Percentiles rank a stretch among this genome's conserved stretches.
Evolutionary conservation across 1,140 invertebrate species (phyloP).

Genomic region (Penaeus japonicus): DNA sequence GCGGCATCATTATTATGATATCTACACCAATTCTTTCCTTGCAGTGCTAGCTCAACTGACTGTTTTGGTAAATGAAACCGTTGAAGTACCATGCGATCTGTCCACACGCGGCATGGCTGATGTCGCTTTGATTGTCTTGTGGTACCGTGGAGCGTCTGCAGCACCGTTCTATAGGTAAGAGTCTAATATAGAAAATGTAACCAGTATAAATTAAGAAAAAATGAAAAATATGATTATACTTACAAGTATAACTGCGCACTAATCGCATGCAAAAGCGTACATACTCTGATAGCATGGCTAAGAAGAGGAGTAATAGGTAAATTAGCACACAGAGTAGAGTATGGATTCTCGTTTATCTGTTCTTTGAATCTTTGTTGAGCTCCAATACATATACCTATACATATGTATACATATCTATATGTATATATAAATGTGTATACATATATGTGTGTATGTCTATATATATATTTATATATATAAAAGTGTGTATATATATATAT

Average conservation of each 20-base stretch:
- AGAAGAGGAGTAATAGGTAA: too few relatives aligned
- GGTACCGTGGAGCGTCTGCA: conserved; percentile 39
- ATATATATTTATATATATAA: not conserved
- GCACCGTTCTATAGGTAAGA: conserved; percentile 48
- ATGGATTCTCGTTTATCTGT: too few relatives aligned
- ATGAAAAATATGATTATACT: too few relatives aligned
- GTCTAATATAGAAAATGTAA: not conserved
- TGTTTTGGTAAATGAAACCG: conserved; percentile 38
- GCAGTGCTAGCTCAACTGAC: conserved; percentile 44
- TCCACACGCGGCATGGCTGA: conserved; percentile 33
- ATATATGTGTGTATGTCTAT: not conserved
- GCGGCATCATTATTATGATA: not conserved
- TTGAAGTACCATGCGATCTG: conserved; percentile 36
- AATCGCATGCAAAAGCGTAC: too few relatives aligned
- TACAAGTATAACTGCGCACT: too few relatives aligned
- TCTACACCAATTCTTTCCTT: not conserved
- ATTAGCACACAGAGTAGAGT: too few relatives aligned
- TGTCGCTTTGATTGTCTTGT: conserved; percentile 33
- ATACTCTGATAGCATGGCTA: too few relatives aligned
- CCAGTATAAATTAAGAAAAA: too few relatives aligned
- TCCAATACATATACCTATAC: not conserved
- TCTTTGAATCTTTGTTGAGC: too few relatives aligned
- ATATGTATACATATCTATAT: not conserved
- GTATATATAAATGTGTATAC: not conserved
- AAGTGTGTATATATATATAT: not conserved